phyloP scores from a whole-genome alignment of 2,113 vertebrate genomes.

The Tylochromis polylepis region DNA sequence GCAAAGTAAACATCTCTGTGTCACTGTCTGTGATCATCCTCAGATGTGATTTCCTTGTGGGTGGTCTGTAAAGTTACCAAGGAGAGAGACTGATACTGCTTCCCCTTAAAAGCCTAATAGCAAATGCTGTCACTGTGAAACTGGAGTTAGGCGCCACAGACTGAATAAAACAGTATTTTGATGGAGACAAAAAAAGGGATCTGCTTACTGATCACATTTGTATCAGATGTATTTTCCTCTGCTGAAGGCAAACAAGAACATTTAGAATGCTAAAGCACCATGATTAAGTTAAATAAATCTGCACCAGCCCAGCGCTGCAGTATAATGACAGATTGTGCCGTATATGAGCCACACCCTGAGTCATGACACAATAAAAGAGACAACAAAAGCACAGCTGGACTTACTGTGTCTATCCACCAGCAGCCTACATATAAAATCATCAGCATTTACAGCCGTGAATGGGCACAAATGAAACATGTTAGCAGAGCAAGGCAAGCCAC shows the following conservation, averaged over 20 bases:
- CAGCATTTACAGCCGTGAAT: constrained; percentile 2
- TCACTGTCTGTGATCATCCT: constrained; percentile 34
- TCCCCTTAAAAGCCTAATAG: constrained; percentile 23
- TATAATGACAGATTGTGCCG: constrained; percentile 34
- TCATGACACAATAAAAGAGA: constrained; percentile 11
- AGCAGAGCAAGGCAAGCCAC: constrained; percentile 5
- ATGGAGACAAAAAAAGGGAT: background rate
- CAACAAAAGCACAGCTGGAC: constrained; percentile 70
- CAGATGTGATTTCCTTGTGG: constrained; percentile 35
- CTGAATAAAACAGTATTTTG: constrained; percentile 6
- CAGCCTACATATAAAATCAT: constrained; percentile 6
- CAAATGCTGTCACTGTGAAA: constrained; percentile 35
- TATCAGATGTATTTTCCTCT: background rate
- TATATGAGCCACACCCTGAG: constrained; percentile 48
- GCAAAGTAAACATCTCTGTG: constrained; percentile 17
- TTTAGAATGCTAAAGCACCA: constrained; percentile 34
- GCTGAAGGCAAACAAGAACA: constrained; percentile 18
- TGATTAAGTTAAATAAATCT: constrained; percentile 34
- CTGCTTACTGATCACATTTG: background rate
- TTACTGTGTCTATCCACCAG: constrained; percentile 3
- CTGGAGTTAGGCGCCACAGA: constrained; percentile 7
- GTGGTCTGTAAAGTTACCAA: constrained; percentile 51
- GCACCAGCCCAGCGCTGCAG: background rate
- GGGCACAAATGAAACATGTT: constrained; percentile 32
- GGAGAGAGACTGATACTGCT: constrained; percentile 17